phyloP scores from a whole-genome alignment of 2,888 invertebrate genomes.

The Cetonia aurata region DNA sequence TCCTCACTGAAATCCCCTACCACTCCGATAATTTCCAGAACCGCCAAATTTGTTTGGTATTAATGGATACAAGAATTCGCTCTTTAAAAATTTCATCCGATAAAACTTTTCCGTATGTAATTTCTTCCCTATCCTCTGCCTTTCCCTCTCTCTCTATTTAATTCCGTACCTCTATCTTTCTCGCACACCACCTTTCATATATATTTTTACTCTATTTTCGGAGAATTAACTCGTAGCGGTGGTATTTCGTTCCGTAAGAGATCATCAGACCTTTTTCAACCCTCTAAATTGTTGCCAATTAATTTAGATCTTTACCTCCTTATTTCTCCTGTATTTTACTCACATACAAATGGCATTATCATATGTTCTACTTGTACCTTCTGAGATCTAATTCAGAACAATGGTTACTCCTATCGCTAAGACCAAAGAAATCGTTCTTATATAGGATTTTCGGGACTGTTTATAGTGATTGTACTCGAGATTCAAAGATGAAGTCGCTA shows the following conservation, averaged over 20 bases:
- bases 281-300: slow-evolving; percentile 29
- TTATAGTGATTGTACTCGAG: too few relatives aligned
- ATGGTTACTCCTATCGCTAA: too few relatives aligned
- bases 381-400: not conserved
- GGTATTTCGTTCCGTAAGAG: slow-evolving; percentile 6
- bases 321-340: slow-evolving; percentile 6
- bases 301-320: slow-evolving; percentile 18
- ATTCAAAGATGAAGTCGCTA: too few relatives aligned
- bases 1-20: not conserved
- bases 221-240: slow-evolving; percentile 13
- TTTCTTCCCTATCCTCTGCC: too few relatives aligned
- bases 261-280: slow-evolving; percentile 2
- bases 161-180: too few relatives aligned
- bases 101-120: slow-evolving; percentile 15
- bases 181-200: too few relatives aligned
- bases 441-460: too few relatives aligned
- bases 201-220: not conserved
- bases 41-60: slow-evolving; percentile 46
- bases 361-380: not conserved
- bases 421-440: too few relatives aligned
- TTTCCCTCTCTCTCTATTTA: too few relatives aligned
- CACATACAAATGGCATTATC: slow-evolving; percentile 15
- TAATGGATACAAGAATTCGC: slow-evolving; percentile 41
- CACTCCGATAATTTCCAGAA: slow-evolving; percentile 48
- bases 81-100: not conserved